Evolutionary conservation across 2,113 vertebrate species (phyloP), one percentile per base, ranked within the genome.

Genomic region (Eretmodus cyanostictus): DNA sequence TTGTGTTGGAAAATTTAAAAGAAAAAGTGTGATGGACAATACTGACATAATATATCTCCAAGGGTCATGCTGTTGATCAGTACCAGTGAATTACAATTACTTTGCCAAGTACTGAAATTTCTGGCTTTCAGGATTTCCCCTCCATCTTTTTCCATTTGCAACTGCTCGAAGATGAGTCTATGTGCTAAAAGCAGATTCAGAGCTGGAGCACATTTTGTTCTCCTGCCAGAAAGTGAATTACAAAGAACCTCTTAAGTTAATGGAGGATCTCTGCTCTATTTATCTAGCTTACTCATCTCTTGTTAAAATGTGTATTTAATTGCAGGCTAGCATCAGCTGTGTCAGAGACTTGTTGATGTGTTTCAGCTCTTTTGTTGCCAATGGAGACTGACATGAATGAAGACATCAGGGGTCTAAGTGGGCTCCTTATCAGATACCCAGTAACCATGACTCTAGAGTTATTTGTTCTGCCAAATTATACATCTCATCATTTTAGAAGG

Each of bases 231-330:
- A 81, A 90, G 29, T 10, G 57, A 82, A 82, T 84, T 63, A 78
- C 31, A 87, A 76, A 84, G 24, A 51, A 81, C 17, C 83, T 83
- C 80, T 71, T 61, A 49, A 83, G 59, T 42, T 86, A 40, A 68
- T 53, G 80, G n/a, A 73, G 24, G 57, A 47, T 82, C 71, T 22
- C 51, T 57, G 22, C 73, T 68, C 55, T 11, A 40, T 81, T 83
- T 73, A 19, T 85, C 51, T 40, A 42, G 80, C 87, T 85, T 63
- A 81, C 47, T 76, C 80, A 51, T 82, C 31, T 82, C 53, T 68
- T 68, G 51, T 78, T 89, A 83, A 87, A 86, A 86, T 76, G 42
- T 76, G 45, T 42, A 24, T 81, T 61, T 85, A 90, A 87, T 82
- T 89, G 71, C 82, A 85, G 73, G 83, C 51, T 68, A 24, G 38